phyloP scores from a whole-genome alignment of 2,888 invertebrate genomes.

The Dorcus hopei region DNA sequence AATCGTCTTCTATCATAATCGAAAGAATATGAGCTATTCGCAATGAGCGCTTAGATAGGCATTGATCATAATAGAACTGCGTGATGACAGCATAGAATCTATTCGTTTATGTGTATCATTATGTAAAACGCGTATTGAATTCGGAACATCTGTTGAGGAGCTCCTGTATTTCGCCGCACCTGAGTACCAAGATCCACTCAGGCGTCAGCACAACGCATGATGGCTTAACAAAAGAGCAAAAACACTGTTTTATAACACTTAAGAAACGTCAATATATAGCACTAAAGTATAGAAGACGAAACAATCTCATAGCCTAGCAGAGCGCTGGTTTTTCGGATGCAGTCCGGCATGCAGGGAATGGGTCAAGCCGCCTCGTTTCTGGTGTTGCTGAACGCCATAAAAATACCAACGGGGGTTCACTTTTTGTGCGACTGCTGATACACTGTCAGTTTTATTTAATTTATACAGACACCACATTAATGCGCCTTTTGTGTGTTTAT shows the following conservation, averaged over 20 bases:
- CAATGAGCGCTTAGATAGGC: neutral
- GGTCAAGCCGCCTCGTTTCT: conserved; percentile 42
- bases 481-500: conserved; percentile 16
- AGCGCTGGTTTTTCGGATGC: conserved; percentile 20
- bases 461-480: conserved; percentile 16
- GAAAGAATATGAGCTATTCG: too few species aligned
- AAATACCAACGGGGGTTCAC: conserved; percentile 41
- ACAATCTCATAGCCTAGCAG: conserved; percentile 24
- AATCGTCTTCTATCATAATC: too few species aligned
- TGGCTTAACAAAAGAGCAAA: conserved; percentile 24
- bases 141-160: conserved; percentile 18
- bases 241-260: conserved; percentile 24
- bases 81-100: conserved; percentile 18
- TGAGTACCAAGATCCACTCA: conserved; percentile 8
- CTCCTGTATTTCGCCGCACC: conserved; percentile 8
- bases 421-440: conserved; percentile 24
- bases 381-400: conserved; percentile 45
- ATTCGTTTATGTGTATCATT: conserved; percentile 21
- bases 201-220: conserved; percentile 26
- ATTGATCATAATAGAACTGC: too few species aligned
- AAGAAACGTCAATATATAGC: conserved; percentile 29
- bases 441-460: conserved; percentile 17
- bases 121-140: conserved; percentile 22
- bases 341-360: conserved; percentile 33
- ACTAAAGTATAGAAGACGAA: conserved; percentile 32